Conservation (phyloP, 2,888 invertebrate genomes). For the Anthrax anthrax region DNA sequence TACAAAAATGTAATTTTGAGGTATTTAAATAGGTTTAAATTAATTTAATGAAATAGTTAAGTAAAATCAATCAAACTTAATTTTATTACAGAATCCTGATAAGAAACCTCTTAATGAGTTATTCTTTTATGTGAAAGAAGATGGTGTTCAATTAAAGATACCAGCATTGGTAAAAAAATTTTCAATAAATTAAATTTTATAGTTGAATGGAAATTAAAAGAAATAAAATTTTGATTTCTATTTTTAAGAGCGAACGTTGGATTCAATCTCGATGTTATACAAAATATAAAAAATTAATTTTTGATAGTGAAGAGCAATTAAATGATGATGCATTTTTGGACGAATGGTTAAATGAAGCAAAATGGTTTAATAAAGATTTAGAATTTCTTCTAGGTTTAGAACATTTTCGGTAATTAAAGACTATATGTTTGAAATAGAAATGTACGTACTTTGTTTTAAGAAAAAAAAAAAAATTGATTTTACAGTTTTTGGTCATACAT, state of each 20-base stretch:
- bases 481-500: constrained; percentile 58
- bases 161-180: constrained; percentile 46
- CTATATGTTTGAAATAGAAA: too few relatives aligned
- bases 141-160: constrained; percentile 40
- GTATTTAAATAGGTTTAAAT: too few relatives aligned
- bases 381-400: constrained; percentile 51
- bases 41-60: too few relatives aligned
- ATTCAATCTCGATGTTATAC: constrained; percentile 40
- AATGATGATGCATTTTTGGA: constrained; percentile 44
- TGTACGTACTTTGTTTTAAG: too few relatives aligned
- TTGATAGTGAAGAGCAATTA: constrained; percentile 32
- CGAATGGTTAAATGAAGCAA: constrained; percentile 51
- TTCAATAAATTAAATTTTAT: background rate
- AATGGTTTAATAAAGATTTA: constrained; percentile 48
- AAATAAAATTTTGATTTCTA: too few relatives aligned
- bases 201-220: too few relatives aligned
- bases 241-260: constrained; percentile 36
- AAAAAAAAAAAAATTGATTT: too few relatives aligned
- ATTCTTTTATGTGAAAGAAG: constrained; percentile 34
- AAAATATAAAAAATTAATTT: constrained; percentile 42
- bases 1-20: constrained; percentile 7
- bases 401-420: constrained; percentile 44
- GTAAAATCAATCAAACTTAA: too few relatives aligned
- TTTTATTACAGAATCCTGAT: constrained; percentile 40
- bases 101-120: constrained; percentile 42